These are phyloP conservation scores for Metopolophium dirhodum DNA, from an alignment of 1,140 invertebrate genomes.

Conservation along the genomic window DNA sequence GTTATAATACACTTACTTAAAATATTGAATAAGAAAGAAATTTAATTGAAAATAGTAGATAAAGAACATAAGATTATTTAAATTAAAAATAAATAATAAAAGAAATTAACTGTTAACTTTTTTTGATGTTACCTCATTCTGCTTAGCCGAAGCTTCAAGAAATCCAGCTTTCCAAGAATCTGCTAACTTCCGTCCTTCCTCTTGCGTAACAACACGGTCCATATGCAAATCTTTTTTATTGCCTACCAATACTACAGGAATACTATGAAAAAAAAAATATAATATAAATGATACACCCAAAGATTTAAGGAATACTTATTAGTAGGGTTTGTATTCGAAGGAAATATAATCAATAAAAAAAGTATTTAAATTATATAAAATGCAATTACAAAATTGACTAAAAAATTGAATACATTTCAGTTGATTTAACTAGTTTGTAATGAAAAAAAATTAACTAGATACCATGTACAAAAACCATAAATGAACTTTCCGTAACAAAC, in stretches of 20 bases:
- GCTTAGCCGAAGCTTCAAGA: conserved; percentile 95
- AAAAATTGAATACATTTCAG: too few species aligned
- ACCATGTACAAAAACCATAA: too few species aligned
- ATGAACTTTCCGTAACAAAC: too few species aligned
- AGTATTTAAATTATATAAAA: too few species aligned
- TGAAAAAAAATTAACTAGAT: too few species aligned
- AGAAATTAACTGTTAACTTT: neutral
- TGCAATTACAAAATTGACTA: too few species aligned
- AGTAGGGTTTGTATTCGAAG: too few species aligned
- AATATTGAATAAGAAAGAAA: neutral
- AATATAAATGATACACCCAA: conserved; percentile 5
- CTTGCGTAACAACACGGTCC: conserved; percentile 86
- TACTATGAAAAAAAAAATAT: conserved; percentile 68
- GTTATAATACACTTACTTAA: neutral
- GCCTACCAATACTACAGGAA: conserved; percentile 91
- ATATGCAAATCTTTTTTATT: conserved; percentile 71
- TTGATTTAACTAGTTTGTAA: too few species aligned
- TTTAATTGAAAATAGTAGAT: too few species aligned
- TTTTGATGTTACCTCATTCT: conserved; percentile 75
- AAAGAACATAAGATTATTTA: neutral
- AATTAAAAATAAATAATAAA: conserved; percentile 28
- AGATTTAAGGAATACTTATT: neutral
- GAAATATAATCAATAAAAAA: too few species aligned
- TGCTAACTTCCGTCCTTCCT: conserved; percentile 90
- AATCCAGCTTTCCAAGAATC: conserved; percentile 94